A percentile compares a stretch with the other conserved stretches of the same genome.
Evolutionary conservation across 23 tunicate genomes (phyloP).

Genomic region (Trididemnum nubilum): DNA sequence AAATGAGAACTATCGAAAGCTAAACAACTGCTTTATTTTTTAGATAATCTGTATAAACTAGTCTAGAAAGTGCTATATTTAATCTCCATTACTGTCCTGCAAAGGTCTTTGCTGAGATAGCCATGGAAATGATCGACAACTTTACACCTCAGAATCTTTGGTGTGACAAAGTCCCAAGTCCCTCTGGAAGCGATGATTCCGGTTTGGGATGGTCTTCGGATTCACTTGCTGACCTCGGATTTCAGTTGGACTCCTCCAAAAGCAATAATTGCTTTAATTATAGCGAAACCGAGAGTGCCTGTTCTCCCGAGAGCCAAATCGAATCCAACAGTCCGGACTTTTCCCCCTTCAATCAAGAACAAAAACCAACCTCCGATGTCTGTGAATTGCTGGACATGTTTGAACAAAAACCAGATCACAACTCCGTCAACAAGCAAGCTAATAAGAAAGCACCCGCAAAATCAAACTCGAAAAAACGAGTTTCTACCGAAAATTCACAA

Average conservation of each 20-base stretch:
- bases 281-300: constrained; percentile 4
- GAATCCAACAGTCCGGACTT: not conserved
- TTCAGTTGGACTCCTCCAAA: constrained; percentile 15
- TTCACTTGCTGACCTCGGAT: not conserved
- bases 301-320: not conserved
- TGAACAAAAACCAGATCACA: constrained; percentile 11
- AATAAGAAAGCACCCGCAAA: not conserved
- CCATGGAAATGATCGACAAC: not conserved
- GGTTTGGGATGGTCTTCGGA: constrained; percentile 60
- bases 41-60: too few species aligned
- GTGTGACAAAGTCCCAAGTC: constrained; percentile 53
- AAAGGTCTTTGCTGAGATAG: not conserved
- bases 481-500: not conserved
- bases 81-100: not conserved
- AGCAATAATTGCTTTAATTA: not conserved
- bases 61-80: too few species aligned
- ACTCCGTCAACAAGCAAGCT: not conserved
- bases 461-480: not conserved
- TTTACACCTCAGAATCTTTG: constrained; percentile 1
- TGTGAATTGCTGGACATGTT: not conserved
- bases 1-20: too few species aligned
- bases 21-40: too few species aligned
- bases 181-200: constrained; percentile 57
- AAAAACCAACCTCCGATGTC: constrained; percentile 7
- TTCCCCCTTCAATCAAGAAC: not conserved